A percentile compares a stretch with the other conserved stretches of the same genome.
phyloP scores from a whole-genome alignment of 2,888 invertebrate genomes.

The Eupithecia centaureata region DNA sequence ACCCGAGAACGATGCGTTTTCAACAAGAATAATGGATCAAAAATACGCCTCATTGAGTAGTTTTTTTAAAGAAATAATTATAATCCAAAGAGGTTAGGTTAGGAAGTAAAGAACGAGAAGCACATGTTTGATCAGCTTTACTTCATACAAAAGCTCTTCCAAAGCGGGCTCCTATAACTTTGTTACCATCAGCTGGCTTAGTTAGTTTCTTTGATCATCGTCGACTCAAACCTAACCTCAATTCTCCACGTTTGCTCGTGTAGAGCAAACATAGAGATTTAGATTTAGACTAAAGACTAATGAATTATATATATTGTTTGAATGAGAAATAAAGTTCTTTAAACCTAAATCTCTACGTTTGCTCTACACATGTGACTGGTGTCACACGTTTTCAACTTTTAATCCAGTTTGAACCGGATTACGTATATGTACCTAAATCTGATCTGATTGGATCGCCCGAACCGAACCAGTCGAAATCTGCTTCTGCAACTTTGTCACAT shows the following conservation, averaged over 20 bases:
- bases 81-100: not conserved
- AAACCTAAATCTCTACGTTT: not conserved
- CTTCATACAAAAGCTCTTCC: not conserved
- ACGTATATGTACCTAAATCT: not conserved
- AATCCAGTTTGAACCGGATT: not conserved
- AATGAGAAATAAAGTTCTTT: no score
- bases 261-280: no score
- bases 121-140: not conserved
- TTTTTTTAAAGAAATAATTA: not conserved
- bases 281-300: no score
- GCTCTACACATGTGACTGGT: not conserved
- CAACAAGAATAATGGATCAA: not conserved
- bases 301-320: no score
- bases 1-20: not conserved
- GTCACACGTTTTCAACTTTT: not conserved
- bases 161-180: no score
- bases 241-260: not conserved
- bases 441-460: not conserved
- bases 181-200: not conserved
- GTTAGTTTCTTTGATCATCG: not conserved
- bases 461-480: slow-evolving; percentile 7
- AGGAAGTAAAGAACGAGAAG: not conserved
- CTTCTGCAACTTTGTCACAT: slow-evolving; percentile 12
- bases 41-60: not conserved
- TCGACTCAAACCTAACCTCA: not conserved